Conservation (phyloP, 2,888 invertebrate species). For the Drosophila subquinaria region DNA sequence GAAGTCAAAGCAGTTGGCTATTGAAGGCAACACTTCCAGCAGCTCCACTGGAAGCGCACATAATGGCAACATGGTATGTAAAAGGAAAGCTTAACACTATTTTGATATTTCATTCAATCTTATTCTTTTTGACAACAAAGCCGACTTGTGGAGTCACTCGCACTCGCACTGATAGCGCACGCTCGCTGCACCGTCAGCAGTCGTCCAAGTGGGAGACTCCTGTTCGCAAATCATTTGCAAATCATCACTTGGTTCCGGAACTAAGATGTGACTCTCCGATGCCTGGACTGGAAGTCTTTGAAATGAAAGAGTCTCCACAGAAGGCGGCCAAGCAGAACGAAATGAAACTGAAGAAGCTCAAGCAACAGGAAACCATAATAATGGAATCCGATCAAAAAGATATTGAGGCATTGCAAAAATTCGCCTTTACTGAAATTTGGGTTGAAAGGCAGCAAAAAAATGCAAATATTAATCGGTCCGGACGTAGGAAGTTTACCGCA, state of each 20-base stretch:
- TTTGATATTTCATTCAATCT: no score
- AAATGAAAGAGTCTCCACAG: constrained; percentile 11
- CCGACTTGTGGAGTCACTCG: neutral
- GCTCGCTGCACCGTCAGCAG: neutral
- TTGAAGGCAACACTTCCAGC: neutral
- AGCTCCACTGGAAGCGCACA: neutral
- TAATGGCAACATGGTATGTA: constrained; percentile 14
- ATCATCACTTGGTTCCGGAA: constrained; percentile 25
- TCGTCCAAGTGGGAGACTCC: neutral
- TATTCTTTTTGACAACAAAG: neutral
- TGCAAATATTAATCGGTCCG: neutral
- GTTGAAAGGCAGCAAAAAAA: constrained; percentile 37
- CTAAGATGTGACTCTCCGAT: neutral
- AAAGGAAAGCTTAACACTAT: neutral
- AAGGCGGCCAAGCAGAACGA: neutral
- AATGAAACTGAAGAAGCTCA: neutral
- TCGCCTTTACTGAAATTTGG: constrained; percentile 59
- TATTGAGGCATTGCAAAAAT: constrained; percentile 26
- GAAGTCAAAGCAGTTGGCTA: neutral
- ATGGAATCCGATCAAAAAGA: neutral
- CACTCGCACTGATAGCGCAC: neutral
- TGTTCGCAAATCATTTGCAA: neutral
- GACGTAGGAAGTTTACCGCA: constrained; percentile 12
- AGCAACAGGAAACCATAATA: no score
- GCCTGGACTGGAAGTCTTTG: constrained; percentile 32